phyloP scores from a whole-genome alignment of 2,797 vertebrate species.

The Loriculus beryllinus region DNA sequence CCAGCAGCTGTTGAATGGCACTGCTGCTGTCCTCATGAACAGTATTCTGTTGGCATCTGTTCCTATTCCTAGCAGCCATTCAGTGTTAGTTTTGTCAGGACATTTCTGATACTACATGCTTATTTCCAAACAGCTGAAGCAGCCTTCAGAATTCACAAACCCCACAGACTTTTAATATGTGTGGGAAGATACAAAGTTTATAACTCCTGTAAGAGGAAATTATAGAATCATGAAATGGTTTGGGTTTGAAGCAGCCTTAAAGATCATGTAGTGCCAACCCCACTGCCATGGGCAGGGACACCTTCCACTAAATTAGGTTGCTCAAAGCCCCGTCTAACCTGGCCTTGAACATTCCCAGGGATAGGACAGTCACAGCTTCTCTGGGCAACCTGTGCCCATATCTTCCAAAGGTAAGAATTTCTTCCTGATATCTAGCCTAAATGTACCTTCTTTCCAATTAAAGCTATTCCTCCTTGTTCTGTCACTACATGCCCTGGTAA shows the following conservation, averaged over 20 bases:
- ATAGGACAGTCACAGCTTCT: neutral
- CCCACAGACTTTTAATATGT: neutral
- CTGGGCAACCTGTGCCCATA: neutral
- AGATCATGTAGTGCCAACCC: neutral
- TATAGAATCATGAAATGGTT: neutral
- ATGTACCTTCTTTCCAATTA: neutral
- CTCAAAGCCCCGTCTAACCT: neutral
- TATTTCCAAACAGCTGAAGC: neutral
- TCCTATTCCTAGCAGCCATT: neutral
- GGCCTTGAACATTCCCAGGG: neutral
- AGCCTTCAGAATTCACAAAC: neutral
- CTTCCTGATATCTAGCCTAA: neutral
- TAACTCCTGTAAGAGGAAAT: neutral
- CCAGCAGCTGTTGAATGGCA: neutral
- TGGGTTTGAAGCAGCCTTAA: neutral
- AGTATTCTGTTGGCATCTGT: neutral
- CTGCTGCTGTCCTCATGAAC: neutral
- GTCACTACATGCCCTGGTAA: neutral
- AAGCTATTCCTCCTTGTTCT: neutral
- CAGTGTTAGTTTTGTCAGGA: neutral
- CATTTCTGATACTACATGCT: neutral
- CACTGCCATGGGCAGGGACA: neutral
- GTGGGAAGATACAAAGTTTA: neutral
- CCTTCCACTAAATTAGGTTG: neutral
- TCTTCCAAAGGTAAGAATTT: neutral